These are phyloP conservation scores for Cataglyphis cursor DNA, from an alignment of 2,888 invertebrate species.

Conservation along the genomic window DNA sequence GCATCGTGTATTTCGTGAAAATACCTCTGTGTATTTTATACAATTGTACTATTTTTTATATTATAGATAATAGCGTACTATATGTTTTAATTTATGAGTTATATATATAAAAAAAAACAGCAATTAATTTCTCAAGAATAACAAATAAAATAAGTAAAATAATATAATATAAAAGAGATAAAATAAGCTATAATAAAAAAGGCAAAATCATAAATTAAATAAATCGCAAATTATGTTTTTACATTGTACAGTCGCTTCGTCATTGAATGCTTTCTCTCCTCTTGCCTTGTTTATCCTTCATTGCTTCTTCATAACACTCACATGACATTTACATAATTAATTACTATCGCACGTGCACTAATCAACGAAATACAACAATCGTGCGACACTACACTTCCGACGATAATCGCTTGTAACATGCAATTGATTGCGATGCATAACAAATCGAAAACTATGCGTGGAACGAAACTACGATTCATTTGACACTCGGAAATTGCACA, in stretches of 20 bases:
- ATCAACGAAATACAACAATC: too few relatives aligned
- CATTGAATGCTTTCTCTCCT: not conserved
- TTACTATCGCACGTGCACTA: not conserved
- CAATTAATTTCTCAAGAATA: too few relatives aligned
- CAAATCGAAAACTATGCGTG: not conserved
- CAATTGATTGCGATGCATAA: not conserved
- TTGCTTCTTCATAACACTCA: not conserved
- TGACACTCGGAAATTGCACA: not conserved
- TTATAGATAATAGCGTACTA: not conserved
- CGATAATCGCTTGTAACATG: not conserved
- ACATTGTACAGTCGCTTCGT: not conserved
- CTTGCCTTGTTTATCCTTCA: not conserved
- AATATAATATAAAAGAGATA: not conserved
- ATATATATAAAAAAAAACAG: not conserved
- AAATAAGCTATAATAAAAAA: not conserved
- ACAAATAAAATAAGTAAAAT: not conserved
- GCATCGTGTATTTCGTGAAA: not conserved
- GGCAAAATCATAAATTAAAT: not conserved
- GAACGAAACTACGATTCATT: too few relatives aligned
- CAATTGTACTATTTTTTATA: not conserved
- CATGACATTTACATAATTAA: not conserved
- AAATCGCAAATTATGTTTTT: not conserved
- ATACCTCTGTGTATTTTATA: not conserved
- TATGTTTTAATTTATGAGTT: not conserved
- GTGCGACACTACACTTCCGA: not conserved